Evolutionary conservation across 2,888 invertebrate genomes (phyloP).

Genomic region (Megaustenia siamemsis): DNA sequence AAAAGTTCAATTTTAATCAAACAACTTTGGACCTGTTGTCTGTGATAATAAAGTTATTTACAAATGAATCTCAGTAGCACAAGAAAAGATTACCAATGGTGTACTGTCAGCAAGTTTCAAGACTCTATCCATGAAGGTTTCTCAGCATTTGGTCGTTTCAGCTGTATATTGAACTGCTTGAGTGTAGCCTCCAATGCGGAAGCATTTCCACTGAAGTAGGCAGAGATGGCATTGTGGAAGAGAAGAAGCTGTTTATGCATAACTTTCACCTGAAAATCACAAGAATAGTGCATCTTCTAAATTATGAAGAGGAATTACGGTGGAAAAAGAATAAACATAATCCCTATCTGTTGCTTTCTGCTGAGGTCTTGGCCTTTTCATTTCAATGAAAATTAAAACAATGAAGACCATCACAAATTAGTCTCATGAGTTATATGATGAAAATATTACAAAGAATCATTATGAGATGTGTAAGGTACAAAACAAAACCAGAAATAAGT

Average conservation of each 20-base stretch:
- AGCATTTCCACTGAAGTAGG: constrained; percentile 98
- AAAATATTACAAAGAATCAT: too few species aligned
- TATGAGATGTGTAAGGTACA: too few species aligned
- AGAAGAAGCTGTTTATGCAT: constrained; percentile 98
- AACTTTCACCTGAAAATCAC: constrained; percentile 89
- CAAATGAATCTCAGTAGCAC: constrained; percentile 1
- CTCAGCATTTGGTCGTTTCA: constrained; percentile 88
- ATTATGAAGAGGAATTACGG: too few species aligned
- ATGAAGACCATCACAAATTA: too few species aligned
- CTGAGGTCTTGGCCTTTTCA: too few species aligned
- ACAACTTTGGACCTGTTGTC: not conserved
- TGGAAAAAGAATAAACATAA: too few species aligned
- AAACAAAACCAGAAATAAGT: too few species aligned
- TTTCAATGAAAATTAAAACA: too few species aligned
- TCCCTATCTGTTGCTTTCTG: too few species aligned
- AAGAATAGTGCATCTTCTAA: too few species aligned
- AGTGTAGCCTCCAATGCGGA: constrained; percentile 94
- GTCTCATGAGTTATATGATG: too few species aligned
- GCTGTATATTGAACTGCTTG: constrained; percentile 96
- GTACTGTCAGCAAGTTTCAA: constrained; percentile 5
- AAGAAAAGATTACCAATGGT: not conserved
- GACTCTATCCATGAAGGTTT: constrained; percentile 89
- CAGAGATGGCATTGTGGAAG: constrained; percentile 97
- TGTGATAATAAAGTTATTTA: not conserved
- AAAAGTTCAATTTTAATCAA: not conserved